phyloP scores from a whole-genome alignment of 1,140 invertebrate species.

The Pseudomyrmex sp. region DNA sequence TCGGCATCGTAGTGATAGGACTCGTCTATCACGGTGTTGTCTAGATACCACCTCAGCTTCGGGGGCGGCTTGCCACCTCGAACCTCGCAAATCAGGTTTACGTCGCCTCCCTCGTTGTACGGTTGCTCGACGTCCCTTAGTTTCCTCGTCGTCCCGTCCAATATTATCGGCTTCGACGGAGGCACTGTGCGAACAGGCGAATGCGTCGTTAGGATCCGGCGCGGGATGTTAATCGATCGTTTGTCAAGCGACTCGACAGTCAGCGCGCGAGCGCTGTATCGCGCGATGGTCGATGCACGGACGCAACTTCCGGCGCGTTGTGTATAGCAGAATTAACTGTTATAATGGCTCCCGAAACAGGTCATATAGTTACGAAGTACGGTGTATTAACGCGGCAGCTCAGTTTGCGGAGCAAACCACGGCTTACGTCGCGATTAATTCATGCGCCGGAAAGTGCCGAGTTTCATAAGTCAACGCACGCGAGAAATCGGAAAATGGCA shows the following conservation, averaged over 20 bases:
- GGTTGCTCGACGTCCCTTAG: slow-evolving; percentile 83
- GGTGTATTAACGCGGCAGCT: slow-evolving; percentile 33
- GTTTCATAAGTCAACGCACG: slow-evolving; percentile 36
- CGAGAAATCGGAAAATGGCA: slow-evolving; percentile 23
- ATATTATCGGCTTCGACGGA: slow-evolving; percentile 86
- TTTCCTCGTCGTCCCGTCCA: slow-evolving; percentile 83
- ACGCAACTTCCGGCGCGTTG: slow-evolving; percentile 28
- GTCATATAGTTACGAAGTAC: slow-evolving; percentile 45
- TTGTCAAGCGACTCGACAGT: slow-evolving; percentile 45
- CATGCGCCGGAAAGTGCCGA: slow-evolving; percentile 33
- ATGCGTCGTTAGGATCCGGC: slow-evolving; percentile 64
- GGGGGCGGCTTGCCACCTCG: slow-evolving; percentile 90
- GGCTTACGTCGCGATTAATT: slow-evolving; percentile 52
- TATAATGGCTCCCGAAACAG: slow-evolving; percentile 51
- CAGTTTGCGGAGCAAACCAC: slow-evolving; percentile 51
- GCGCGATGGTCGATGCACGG: slow-evolving; percentile 27
- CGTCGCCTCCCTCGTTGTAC: slow-evolving; percentile 87
- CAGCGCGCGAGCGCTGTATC: slow-evolving; percentile 18
- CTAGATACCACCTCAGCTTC: slow-evolving; percentile 93
- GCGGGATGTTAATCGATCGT: slow-evolving; percentile 65
- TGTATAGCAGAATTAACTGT: slow-evolving; percentile 51
- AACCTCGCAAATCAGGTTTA: slow-evolving; percentile 87
- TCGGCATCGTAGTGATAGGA: slow-evolving; percentile 90
- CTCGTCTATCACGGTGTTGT: slow-evolving; percentile 93
- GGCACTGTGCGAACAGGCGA: slow-evolving; percentile 74